A percentile compares a stretch with the other conserved stretches of the same genome.
Conservation (phyloP, 2,797 vertebrate genomes). For the Muscicapa comitata region DNA sequence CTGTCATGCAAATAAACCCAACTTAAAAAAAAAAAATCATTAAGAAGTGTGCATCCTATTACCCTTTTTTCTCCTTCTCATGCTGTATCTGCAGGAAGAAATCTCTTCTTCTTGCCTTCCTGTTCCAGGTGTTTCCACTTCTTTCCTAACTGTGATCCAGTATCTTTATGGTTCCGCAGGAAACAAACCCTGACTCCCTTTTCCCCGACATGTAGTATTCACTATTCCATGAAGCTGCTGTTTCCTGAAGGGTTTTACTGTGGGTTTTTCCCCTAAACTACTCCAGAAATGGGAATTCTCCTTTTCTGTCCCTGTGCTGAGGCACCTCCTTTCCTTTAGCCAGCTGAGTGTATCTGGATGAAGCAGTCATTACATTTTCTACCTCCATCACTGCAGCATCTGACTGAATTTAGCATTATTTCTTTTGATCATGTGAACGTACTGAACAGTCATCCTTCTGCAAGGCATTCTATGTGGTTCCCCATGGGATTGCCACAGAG, state of each 20-base stretch:
- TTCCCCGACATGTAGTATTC: fast-evolving
- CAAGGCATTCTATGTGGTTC: not conserved
- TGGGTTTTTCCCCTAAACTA: fast-evolving
- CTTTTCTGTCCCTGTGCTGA: not conserved
- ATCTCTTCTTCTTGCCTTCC: not conserved
- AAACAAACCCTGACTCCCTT: not conserved
- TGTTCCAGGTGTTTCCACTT: not conserved
- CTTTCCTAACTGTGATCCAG: not conserved
- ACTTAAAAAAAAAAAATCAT: not conserved
- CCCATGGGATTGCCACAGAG: not conserved
- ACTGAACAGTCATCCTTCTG: not conserved
- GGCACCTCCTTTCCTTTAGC: not conserved
- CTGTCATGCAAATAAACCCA: constrained; percentile 3
- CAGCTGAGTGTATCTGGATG: not conserved
- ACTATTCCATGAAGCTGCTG: not conserved
- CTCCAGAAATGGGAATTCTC: not conserved
- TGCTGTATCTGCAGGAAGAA: not conserved
- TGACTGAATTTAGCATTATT: not conserved
- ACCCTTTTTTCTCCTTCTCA: not conserved
- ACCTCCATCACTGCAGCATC: not conserved
- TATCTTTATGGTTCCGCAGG: not conserved
- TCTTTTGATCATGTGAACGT: not conserved
- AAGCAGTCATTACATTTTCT: not conserved
- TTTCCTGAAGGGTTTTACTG: not conserved
- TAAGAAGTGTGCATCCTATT: not conserved